These are phyloP conservation scores for Tipula confusa DNA, from an alignment of 2,888 invertebrate species.

Conservation along the genomic window DNA sequence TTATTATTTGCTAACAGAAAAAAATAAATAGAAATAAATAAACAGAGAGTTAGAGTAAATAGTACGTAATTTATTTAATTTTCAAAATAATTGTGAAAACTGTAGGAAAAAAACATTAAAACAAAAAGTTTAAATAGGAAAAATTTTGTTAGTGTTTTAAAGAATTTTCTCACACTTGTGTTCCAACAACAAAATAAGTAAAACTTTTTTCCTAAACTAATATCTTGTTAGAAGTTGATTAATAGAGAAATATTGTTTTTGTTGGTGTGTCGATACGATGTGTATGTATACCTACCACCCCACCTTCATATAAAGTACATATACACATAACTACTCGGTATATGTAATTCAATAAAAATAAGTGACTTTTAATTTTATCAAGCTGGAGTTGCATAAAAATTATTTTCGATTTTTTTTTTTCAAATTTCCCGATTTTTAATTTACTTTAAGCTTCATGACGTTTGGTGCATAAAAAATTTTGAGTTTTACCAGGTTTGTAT, in stretches of 20 bases:
- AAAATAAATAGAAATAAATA: neutral
- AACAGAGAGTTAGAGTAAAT: neutral
- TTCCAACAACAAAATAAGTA: neutral
- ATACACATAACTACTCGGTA: neutral
- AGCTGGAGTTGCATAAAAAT: neutral
- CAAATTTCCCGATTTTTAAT: too few species aligned
- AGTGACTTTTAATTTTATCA: constrained; percentile 15
- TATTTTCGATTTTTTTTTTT: too few species aligned
- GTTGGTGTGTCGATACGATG: neutral
- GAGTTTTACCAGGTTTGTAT: too few species aligned
- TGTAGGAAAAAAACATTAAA: neutral
- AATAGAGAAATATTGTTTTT: neutral
- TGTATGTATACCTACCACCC: too few species aligned
- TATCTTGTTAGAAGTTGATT: constrained; percentile 25
- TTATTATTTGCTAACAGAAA: constrained; percentile 12
- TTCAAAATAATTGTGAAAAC: neutral
- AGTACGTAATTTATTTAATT: constrained; percentile 16
- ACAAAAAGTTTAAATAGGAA: neutral
- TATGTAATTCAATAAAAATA: neutral
- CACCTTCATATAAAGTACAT: neutral
- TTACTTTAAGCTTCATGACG: too few species aligned
- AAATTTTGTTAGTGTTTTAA: neutral
- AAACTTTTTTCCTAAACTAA: neutral
- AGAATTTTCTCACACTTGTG: neutral
- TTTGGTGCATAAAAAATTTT: too few species aligned